Percentiles rank a stretch among this genome's conserved stretches.
Evolutionary conservation across 2,797 vertebrate genomes (phyloP).

Genomic region (Crocodylus rhombifer): DNA sequence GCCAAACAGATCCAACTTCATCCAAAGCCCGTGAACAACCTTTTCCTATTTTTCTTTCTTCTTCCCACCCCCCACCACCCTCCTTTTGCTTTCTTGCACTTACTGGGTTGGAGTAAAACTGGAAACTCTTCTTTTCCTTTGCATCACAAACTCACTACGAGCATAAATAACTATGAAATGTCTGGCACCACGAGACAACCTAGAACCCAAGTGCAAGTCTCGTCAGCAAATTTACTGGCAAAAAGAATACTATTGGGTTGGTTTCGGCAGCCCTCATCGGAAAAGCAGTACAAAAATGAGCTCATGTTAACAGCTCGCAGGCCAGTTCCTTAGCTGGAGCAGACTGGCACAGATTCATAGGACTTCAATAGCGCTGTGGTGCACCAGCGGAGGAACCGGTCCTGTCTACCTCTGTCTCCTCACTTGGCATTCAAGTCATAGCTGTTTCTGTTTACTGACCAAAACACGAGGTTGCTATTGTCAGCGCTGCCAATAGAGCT

Average conservation of each 20-base stretch:
- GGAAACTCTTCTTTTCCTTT: no score
- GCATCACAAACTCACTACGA: no score
- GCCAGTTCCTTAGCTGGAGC: background rate
- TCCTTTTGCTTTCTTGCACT: background rate
- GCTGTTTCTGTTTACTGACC: background rate
- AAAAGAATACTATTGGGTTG: background rate
- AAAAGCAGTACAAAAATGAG: background rate
- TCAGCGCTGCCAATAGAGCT: background rate
- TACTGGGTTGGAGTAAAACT: background rate
- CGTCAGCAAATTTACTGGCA: background rate
- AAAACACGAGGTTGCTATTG: rapidly evolving
- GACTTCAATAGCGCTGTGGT: background rate
- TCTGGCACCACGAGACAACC: no score
- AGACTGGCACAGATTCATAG: background rate
- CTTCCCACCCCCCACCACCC: no score
- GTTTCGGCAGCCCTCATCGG: background rate
- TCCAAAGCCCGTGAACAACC: background rate
- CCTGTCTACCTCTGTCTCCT: background rate
- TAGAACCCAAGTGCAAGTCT: background rate
- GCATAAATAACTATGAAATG: no score
- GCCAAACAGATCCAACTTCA: background rate
- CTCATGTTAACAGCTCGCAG: background rate
- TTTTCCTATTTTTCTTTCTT: background rate
- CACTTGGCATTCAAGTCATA: background rate
- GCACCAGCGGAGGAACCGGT: background rate